These are phyloP conservation scores for Drosophila prosaltans DNA, from an alignment of 1,140 invertebrate species.

Conservation along the genomic window DNA sequence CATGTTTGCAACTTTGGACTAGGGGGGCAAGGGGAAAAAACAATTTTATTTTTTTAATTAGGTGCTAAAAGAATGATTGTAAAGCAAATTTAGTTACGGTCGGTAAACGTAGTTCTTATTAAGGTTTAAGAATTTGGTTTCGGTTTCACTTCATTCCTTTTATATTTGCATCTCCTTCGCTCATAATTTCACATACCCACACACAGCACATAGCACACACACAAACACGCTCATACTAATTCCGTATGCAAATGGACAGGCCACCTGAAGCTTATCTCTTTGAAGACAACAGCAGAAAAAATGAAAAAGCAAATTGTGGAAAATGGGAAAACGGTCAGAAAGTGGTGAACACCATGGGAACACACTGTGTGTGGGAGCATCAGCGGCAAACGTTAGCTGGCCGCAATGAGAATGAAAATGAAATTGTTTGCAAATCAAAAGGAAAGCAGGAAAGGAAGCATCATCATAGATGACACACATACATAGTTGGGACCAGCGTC, in stretches of 20 bases:
- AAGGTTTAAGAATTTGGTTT: no score
- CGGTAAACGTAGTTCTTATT: no score
- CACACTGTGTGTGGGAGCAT: not conserved
- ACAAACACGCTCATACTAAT: conserved; percentile 29
- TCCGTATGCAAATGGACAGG: conserved; percentile 62
- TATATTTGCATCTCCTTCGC: not conserved
- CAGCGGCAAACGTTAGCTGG: conserved; percentile 5
- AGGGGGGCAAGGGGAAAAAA: no score
- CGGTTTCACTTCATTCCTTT: not conserved
- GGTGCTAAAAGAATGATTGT: no score
- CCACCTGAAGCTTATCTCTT: conserved; percentile 61
- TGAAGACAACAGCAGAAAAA: conserved; percentile 22
- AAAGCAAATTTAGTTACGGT: not conserved
- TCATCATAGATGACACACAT: not conserved
- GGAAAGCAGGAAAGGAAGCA: conserved; percentile 27
- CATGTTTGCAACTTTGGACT: no score
- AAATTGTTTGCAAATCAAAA: conserved; percentile 74
- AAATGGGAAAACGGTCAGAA: not conserved
- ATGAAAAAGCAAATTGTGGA: not conserved
- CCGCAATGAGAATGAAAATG: conserved; percentile 39
- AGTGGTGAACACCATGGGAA: not conserved
- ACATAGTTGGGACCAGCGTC: not conserved
- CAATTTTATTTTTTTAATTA: no score
- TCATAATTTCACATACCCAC: conserved; percentile 34
- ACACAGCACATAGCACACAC: conserved; percentile 7